Percentiles rank a stretch among this genome's conserved stretches.
Evolutionary conservation across 2,113 vertebrate genomes (phyloP).

Genomic region (Psittacus erithacus): DNA sequence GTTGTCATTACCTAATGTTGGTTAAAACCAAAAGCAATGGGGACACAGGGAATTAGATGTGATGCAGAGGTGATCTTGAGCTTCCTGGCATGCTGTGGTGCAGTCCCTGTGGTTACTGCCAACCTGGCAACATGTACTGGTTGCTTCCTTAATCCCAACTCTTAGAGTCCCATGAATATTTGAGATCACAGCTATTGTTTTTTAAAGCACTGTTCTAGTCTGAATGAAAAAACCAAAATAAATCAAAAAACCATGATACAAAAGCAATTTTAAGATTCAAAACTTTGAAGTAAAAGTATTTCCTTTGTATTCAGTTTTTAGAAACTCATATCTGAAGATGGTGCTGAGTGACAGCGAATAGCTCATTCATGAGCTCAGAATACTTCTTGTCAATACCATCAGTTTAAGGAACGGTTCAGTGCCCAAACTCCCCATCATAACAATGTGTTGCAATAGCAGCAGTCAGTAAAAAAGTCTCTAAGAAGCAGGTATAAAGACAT

Average conservation of each 20-base stretch:
- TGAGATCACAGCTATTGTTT: neutral
- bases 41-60: neutral
- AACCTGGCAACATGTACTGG: neutral
- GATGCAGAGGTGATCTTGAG: neutral
- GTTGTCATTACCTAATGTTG: neutral
- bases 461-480: neutral
- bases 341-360: neutral
- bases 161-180: neutral
- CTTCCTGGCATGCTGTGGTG: neutral
- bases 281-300: neutral
- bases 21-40: neutral
- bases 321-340: neutral
- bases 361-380: neutral
- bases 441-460: neutral
- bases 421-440: neutral
- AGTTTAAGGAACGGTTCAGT: neutral
- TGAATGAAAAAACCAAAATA: neutral
- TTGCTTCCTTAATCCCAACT: neutral
- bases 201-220: neutral
- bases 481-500: neutral
- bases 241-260: neutral
- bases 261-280: neutral
- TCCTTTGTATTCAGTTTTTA: neutral
- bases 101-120: neutral
- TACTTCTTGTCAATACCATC: neutral